These are phyloP conservation scores for Agrotis segetum DNA, from an alignment of 2,888 invertebrate species.

Conservation along the genomic window DNA sequence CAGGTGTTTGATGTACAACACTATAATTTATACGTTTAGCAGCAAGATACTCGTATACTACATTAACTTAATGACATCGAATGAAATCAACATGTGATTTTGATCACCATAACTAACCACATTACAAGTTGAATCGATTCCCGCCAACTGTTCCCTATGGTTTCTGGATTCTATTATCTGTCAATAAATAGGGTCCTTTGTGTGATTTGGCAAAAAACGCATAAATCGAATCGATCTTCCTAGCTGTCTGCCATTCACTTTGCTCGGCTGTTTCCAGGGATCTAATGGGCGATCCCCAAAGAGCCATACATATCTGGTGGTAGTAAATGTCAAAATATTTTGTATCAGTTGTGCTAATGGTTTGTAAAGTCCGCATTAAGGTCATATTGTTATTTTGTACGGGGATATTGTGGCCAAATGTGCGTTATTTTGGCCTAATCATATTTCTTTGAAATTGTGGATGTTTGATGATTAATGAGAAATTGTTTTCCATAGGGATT, in stretches of 20 bases:
- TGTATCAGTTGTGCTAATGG: slow-evolving; percentile 89
- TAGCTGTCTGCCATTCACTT: slow-evolving; percentile 84
- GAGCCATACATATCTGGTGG: slow-evolving; percentile 85
- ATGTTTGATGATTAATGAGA: slow-evolving; percentile 26
- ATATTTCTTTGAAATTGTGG: slow-evolving; percentile 40
- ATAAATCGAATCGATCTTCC: slow-evolving; percentile 90
- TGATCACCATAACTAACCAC: slow-evolving; percentile 89
- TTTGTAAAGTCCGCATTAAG: slow-evolving; percentile 85
- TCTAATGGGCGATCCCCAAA: slow-evolving; percentile 83
- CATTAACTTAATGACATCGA: slow-evolving; percentile 71
- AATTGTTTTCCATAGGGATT: slow-evolving; percentile 7
- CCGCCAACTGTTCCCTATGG: slow-evolving; percentile 85
- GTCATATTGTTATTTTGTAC: slow-evolving; percentile 83
- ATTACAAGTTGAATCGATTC: slow-evolving; percentile 83
- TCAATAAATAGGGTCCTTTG: slow-evolving; percentile 88
- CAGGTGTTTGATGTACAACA: slow-evolving; percentile 55
- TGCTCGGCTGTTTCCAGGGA: slow-evolving; percentile 76
- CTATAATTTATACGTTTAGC: slow-evolving; percentile 55
- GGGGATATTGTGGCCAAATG: slow-evolving; percentile 84
- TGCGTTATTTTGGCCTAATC: slow-evolving; percentile 69
- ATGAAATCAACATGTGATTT: slow-evolving; percentile 87
- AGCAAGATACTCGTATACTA: slow-evolving; percentile 57
- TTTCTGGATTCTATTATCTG: slow-evolving; percentile 84
- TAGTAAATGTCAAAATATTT: slow-evolving; percentile 89
- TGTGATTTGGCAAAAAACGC: slow-evolving; percentile 86